Evolutionary conservation across 2,888 invertebrate genomes (phyloP).

Genomic region (Clivina fossor): DNA sequence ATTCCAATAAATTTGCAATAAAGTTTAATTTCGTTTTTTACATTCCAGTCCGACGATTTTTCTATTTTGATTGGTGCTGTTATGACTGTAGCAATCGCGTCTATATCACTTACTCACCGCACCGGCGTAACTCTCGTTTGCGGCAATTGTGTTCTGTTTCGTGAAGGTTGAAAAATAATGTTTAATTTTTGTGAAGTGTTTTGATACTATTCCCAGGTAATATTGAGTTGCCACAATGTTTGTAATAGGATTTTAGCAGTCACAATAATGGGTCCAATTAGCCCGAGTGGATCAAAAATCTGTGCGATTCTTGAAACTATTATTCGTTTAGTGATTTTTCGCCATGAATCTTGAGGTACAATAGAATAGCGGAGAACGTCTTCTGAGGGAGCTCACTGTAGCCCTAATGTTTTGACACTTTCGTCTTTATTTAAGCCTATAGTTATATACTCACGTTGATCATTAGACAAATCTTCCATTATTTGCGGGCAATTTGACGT

Average conservation of each 20-base stretch:
- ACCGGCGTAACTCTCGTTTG: too few relatives aligned
- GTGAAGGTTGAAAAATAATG: too few relatives aligned
- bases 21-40: too few relatives aligned
- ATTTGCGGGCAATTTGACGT: constrained; percentile 1
- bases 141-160: too few relatives aligned
- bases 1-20: too few relatives aligned
- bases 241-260: constrained; percentile 2
- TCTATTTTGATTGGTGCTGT: too few relatives aligned
- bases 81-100: too few relatives aligned
- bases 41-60: too few relatives aligned
- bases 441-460: neutral
- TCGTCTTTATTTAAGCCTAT: neutral
- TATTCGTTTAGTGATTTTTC: neutral
- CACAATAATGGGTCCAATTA: constrained; percentile 2
- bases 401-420: constrained; percentile 1
- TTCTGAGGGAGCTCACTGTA: neutral
- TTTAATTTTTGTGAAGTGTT: too few relatives aligned
- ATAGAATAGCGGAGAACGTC: neutral
- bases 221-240: neutral
- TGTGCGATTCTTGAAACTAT: too few relatives aligned
- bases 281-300: constrained; percentile 11
- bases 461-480: neutral
- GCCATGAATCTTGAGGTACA: neutral
- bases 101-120: too few relatives aligned
- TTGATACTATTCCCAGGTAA: constrained; percentile 9